Conservation (phyloP, 2,113 vertebrate genomes). For the Cynocephalus volans region DNA sequence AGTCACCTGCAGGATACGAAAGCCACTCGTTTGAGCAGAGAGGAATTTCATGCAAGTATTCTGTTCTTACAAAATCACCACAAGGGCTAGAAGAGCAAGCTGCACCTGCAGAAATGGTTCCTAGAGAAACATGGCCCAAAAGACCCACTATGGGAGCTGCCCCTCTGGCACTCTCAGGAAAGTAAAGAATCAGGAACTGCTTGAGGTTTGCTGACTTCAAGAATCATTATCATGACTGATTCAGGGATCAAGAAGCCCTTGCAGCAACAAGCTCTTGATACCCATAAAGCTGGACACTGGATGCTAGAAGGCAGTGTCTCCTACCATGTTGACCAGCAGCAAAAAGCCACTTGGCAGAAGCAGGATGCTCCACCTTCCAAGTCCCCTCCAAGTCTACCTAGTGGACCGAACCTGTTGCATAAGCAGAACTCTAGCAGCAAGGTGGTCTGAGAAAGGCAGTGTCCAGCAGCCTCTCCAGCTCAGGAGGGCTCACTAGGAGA, state of each 20-base stretch:
- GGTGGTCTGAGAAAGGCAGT: neutral
- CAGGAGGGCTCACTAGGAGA: neutral
- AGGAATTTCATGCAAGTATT: conserved; percentile 1
- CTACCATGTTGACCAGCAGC: neutral
- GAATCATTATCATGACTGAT: neutral
- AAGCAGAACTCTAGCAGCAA: neutral
- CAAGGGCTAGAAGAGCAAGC: neutral
- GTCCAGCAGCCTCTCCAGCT: neutral
- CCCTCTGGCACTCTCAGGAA: neutral
- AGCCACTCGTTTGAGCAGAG: conserved; percentile 1
- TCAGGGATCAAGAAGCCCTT: neutral
- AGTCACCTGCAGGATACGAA: neutral
- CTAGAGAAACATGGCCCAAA: neutral
- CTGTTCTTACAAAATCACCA: neutral
- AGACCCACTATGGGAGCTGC: neutral
- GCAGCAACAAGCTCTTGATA: neutral
- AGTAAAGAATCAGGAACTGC: neutral
- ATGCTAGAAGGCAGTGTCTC: neutral
- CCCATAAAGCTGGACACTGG: neutral
- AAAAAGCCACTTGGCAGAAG: neutral
- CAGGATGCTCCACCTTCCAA: neutral
- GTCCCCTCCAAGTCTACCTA: neutral
- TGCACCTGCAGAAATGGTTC: neutral
- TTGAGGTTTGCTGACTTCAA: neutral
- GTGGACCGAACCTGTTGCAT: neutral